These are phyloP conservation scores for Laterallus jamaicensis DNA, from an alignment of 2,113 vertebrate species.

Conservation along the genomic window DNA sequence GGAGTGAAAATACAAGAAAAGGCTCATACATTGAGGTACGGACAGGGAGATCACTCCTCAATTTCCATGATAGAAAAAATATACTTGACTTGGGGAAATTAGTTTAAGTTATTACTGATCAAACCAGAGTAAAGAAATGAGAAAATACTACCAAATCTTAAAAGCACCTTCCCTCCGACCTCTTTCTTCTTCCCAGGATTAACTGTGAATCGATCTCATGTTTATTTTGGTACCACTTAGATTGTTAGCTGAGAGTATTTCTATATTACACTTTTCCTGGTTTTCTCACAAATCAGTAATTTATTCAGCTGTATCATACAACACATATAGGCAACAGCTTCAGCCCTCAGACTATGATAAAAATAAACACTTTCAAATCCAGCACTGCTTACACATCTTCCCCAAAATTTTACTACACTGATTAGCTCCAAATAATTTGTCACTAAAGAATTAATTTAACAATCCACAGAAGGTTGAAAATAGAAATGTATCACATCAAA, in stretches of 20 bases:
- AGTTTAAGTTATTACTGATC: too few species aligned
- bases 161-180: too few species aligned
- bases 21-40: too few species aligned
- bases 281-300: not conserved
- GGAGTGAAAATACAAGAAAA: too few species aligned
- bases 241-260: not conserved
- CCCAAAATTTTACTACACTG: not conserved
- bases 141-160: too few species aligned
- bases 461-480: not conserved
- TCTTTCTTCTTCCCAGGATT: too few species aligned
- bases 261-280: not conserved
- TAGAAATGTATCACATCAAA: not conserved
- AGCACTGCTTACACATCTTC: not conserved
- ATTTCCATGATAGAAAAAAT: too few species aligned
- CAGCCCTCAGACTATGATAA: not conserved
- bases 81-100: too few species aligned
- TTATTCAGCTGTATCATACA: not conserved
- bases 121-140: too few species aligned
- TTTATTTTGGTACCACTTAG: not conserved
- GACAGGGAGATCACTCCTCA: too few species aligned
- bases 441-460: not conserved
- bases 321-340: not conserved
- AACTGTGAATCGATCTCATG: too few species aligned
- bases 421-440: conserved; percentile 22
- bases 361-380: conserved; percentile 7